Base-by-base conservation (phyloP, 2,888 invertebrate genomes). In the Tipula vernalis region DNA sequence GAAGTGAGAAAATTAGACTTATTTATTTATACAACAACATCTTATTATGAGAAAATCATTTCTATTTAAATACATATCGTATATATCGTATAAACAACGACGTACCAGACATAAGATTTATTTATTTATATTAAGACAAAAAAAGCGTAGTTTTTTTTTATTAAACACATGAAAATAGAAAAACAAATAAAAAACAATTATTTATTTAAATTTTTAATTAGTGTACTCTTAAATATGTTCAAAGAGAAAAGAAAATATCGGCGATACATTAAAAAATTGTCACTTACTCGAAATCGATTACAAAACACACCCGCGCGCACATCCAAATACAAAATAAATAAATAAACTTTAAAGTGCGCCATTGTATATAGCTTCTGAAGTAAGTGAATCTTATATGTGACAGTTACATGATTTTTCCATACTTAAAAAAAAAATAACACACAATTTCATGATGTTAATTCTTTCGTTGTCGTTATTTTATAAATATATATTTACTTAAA, bases 201-300 rank as follows among this genome's bases (percentile, higher is more conserved):
- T 71, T 71, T 71, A 71, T 71, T 71, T 71, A 71, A 71, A 71
- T 71, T 71, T 71, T 71, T 71, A 71, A 71, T 71, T 71, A 71
- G 71, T 71, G 28, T 71, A 71, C 71, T 12, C 71, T 71, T 71
- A 71, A 71, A 28, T 28, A 71, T 28, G 10, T 71, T 71, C 8
- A 10, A 71, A 71, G 71, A 71, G 10, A 8, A 28, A 28, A 28
- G 2, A 18, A 8, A 71, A 51, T 3, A 28, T 51, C n/a, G 3
- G 3, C n/a, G 3, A n/a, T 13, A 18, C 28, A 71, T 71, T 12
- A 8, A 51, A 51, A 18, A 10, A 28, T 71, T 71, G 28, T 71
- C 71, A 71, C 15, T n/a, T 51, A 51, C 3, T 71, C 28, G 2
- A 71, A 12, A 71, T 71, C 71, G 51, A 57, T 57, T 57, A 71